Base-by-base conservation (phyloP, 2,888 invertebrate genomes). In the Drymonia ruficornis region DNA sequence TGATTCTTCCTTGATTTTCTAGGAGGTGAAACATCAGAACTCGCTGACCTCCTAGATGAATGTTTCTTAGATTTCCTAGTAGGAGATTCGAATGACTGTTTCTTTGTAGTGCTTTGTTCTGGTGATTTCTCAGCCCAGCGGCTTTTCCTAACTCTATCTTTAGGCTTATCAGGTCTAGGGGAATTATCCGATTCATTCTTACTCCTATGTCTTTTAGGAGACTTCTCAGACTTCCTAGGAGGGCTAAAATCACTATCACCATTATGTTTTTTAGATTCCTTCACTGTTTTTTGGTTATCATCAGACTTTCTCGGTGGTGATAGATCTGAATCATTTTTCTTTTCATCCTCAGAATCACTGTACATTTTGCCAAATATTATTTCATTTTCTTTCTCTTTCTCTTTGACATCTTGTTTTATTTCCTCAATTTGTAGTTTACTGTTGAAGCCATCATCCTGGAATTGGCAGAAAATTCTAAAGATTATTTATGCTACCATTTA, bases 371-470 rank as follows among this genome's bases (percentile, higher is more conserved):
- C 91, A 59, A 91, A 92, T 13, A 89, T 76, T 2, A 90, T 46
- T 74, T 89, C 88, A 75, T 90, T 91, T 45, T 91, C 91, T 72
- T 92, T 89, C 60, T 87, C 84, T 6, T 72, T 59, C 56, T 88
- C 84, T 72, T 89, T 89, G 0, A 83, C 67, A 46, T 86, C 80
- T 50, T 72, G 84, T 58, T 85, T 86, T 46, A 92, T 86, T 83
- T 93, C 91, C 79, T 91, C 80, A 29, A 93, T 79, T 78, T 88
- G 78, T 51, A 93, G 57, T 73, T 87, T 87, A 55, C 91, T 91
- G 65, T 87, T 92, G 64, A 92, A 91, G 0, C 93, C 93, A 62
- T 93, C 93, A 77, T 93, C 89, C 93, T 93, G 70, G 45, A 83
- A 72, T 44, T 36, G 3, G 4, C 11, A 31, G 12, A 23, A 2